Conservation (phyloP, 2,113 vertebrate genomes). For the Xyliphius kryptos region DNA sequence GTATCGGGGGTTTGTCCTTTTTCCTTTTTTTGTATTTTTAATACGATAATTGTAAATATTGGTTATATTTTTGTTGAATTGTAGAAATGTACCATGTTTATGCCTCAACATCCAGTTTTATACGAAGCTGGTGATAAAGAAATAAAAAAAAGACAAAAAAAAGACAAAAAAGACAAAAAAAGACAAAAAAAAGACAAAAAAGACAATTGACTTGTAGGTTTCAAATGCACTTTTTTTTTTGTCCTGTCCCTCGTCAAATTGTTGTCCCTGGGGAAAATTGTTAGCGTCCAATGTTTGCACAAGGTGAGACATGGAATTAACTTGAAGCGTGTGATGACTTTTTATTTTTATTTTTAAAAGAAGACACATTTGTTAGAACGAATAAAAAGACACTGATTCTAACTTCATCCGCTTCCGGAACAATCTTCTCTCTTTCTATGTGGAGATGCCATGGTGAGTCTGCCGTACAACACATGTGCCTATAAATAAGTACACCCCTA, state of each 20-base stretch:
- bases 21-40: conserved; percentile 96
- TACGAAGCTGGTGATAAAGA: conserved; percentile 92
- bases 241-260: no score
- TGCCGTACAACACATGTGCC: no score
- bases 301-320: conserved; percentile 55
- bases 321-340: conserved; percentile 61
- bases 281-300: conserved; percentile 60
- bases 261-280: conserved; percentile 45
- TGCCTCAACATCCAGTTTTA: conserved; percentile 99
- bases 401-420: no score
- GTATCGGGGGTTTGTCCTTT: conserved; percentile 78
- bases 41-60: conserved; percentile 99
- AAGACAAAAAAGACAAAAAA: no score
- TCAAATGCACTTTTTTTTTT: conserved; percentile 49
- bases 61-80: conserved; percentile 99
- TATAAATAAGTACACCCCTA: no score
- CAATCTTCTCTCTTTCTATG: no score
- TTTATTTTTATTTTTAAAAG: no score
- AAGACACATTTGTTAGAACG: no score
- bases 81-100: conserved; percentile 99
- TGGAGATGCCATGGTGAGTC: no score
- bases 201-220: conserved; percentile 52
- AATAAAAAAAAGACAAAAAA: conserved; percentile 61
- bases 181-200: no score
- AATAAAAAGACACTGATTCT: no score